A percentile compares a stretch with the other conserved stretches of the same genome.
These are phyloP conservation scores for Orussus abietinus DNA, from an alignment of 1,140 invertebrate genomes.

Conservation along the genomic window DNA sequence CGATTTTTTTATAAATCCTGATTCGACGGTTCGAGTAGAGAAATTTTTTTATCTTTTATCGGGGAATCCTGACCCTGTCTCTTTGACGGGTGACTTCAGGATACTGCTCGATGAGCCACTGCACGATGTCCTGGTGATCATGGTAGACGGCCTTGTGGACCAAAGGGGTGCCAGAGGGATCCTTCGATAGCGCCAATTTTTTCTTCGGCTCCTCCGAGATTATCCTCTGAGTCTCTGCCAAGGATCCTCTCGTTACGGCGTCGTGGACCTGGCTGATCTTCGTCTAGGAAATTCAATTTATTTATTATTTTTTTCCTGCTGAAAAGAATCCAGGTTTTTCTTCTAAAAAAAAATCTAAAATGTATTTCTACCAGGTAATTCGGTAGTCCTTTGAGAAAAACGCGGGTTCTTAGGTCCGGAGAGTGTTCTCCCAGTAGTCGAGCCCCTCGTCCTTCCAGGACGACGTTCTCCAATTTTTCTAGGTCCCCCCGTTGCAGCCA, in stretches of 20 bases:
- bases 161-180: conserved; percentile 69
- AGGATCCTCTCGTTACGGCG: conserved; percentile 65
- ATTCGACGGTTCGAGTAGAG: no score
- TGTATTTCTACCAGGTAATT: conserved; percentile 60
- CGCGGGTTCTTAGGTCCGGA: conserved; percentile 61
- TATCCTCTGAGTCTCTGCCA: conserved; percentile 59
- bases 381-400: conserved; percentile 66
- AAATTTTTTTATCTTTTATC: no score
- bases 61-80: conserved; percentile 77
- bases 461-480: conserved; percentile 71
- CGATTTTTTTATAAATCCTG: no score
- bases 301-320: no score
- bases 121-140: conserved; percentile 67
- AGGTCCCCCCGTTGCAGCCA: conserved; percentile 70
- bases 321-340: conserved; percentile 20
- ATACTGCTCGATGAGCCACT: conserved; percentile 71
- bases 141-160: conserved; percentile 78
- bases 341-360: conserved; percentile 2
- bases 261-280: conserved; percentile 68
- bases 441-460: conserved; percentile 74
- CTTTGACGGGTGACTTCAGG: conserved; percentile 68
- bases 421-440: conserved; percentile 66
- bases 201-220: conserved; percentile 58
- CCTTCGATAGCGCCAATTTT: conserved; percentile 65
- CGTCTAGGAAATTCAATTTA: no score